Percentiles rank a stretch among this genome's conserved stretches.
Conservation (phyloP, 2,797 vertebrate species). For the Luscinia megarhynchos region DNA sequence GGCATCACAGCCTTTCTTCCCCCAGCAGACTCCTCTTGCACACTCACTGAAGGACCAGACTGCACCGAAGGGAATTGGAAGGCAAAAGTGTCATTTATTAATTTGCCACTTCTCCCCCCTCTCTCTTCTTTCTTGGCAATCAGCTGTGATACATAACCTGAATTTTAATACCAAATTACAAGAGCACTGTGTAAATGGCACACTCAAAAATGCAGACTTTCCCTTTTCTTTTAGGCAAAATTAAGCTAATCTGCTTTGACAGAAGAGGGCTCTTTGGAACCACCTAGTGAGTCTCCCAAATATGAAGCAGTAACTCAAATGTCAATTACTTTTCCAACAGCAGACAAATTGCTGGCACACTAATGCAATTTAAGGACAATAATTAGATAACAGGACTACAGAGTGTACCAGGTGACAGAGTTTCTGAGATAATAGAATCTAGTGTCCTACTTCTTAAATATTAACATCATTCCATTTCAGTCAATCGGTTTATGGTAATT, state of each 20-base stretch:
- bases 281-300: constrained; percentile 75
- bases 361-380: constrained; percentile 83
- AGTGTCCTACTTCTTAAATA: constrained; percentile 83
- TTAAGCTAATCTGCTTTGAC: constrained; percentile 78
- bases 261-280: constrained; percentile 75
- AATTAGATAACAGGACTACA: constrained; percentile 85
- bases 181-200: background rate
- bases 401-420: constrained; percentile 82
- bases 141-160: constrained; percentile 62
- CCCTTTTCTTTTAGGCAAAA: constrained; percentile 62
- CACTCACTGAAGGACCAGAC: background rate
- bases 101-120: constrained; percentile 1
- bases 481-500: constrained; percentile 83
- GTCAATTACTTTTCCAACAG: constrained; percentile 82
- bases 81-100: constrained; percentile 67
- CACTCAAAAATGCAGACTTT: constrained; percentile 33
- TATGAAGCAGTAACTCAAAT: constrained; percentile 80
- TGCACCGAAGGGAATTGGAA: constrained; percentile 57
- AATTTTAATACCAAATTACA: constrained; percentile 74
- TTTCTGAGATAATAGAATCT: constrained; percentile 83
- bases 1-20: accelerated
- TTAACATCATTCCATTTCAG: constrained; percentile 82
- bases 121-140: constrained; percentile 55
- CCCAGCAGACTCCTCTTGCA: background rate
- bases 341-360: constrained; percentile 81